Percentiles rank a stretch among this genome's conserved stretches.
These are phyloP conservation scores for Anniella stebbinsi DNA, from an alignment of 2,797 vertebrate genomes.

Conservation along the genomic window DNA sequence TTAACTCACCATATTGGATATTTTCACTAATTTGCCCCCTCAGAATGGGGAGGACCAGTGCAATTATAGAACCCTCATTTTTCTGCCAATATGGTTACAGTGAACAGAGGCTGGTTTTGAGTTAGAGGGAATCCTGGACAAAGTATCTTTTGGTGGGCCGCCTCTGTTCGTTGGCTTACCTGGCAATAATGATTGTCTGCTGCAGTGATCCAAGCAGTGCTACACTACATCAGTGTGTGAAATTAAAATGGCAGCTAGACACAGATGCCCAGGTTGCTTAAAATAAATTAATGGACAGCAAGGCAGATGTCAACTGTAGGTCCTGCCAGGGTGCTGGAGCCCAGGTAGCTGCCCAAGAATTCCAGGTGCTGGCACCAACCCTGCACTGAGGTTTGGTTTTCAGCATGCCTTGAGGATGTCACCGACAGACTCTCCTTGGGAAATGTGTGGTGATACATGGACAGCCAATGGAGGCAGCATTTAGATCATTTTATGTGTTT, in stretches of 20 bases:
- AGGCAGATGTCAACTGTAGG: background rate
- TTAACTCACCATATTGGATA: background rate
- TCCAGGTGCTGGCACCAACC: background rate
- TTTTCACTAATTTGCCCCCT: background rate
- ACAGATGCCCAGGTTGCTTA: background rate
- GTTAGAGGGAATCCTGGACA: background rate
- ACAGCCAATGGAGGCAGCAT: background rate
- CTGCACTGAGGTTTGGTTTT: background rate
- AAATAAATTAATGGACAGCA: background rate
- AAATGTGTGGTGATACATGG: background rate
- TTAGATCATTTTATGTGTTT: background rate
- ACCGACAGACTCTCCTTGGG: background rate
- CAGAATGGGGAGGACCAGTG: background rate
- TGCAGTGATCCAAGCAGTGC: background rate
- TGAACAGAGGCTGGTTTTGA: background rate
- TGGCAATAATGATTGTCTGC: background rate
- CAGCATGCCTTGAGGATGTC: background rate
- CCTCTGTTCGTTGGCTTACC: background rate
- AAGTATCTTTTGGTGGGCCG: background rate
- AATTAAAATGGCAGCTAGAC: background rate
- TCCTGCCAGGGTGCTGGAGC: background rate
- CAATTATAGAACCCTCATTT: background rate
- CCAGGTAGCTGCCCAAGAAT: background rate
- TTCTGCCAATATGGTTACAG: background rate
- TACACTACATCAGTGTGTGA: background rate